phyloP scores from a whole-genome alignment of 2,113 vertebrate species.

The Setophaga kirtlandii region DNA sequence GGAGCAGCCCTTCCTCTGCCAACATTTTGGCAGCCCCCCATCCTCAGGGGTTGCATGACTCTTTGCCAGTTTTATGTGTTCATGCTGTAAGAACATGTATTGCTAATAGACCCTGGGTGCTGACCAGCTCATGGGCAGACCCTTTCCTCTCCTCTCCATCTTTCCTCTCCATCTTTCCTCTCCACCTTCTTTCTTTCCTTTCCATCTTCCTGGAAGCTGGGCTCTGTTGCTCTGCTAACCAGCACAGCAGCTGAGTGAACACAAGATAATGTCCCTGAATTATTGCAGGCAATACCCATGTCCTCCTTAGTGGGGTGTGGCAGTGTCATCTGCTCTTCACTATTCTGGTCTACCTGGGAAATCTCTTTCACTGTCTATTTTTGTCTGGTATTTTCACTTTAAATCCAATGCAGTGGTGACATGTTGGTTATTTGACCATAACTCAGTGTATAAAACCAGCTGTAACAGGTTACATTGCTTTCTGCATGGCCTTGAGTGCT shows the following conservation, averaged over 20 bases:
- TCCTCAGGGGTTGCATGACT: rapidly evolving
- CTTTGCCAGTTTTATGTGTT: background rate
- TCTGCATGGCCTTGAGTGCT: background rate
- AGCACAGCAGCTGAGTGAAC: background rate
- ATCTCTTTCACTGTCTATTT: slow-evolving; percentile 16
- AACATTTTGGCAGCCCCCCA: rapidly evolving
- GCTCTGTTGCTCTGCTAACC: background rate
- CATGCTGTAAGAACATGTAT: background rate
- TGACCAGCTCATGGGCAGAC: background rate
- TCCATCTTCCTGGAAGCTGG: background rate
- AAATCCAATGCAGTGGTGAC: background rate
- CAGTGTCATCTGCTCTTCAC: slow-evolving; percentile 24
- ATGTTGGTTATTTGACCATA: background rate
- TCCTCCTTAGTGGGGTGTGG: background rate
- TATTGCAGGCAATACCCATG: background rate
- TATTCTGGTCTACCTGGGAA: background rate
- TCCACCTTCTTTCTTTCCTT: too few species aligned
- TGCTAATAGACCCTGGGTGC: background rate
- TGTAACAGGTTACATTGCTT: background rate
- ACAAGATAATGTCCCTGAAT: slow-evolving; percentile 8
- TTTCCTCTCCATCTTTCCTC: too few species aligned
- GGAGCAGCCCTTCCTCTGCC: background rate
- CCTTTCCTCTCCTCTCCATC: too few species aligned
- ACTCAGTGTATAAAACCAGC: slow-evolving; percentile 7
- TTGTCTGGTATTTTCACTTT: background rate